A percentile compares a stretch with the other conserved stretches of the same genome.
phyloP scores from a whole-genome alignment of 2,888 invertebrate genomes.

The Cryptophagus acutangulus region DNA sequence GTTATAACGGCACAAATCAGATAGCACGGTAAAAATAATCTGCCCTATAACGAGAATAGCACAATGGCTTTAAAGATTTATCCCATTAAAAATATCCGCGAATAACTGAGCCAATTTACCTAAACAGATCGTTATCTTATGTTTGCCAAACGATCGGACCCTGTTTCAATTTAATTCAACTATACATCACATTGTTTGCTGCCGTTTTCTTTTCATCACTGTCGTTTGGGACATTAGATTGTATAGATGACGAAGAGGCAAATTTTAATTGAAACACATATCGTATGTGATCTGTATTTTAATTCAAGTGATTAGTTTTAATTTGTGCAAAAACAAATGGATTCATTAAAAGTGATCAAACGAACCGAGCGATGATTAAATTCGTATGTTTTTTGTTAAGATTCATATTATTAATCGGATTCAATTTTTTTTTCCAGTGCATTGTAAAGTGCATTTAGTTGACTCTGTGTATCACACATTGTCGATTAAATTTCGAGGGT shows the following conservation, averaged over 20 bases:
- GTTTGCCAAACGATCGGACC: constrained; percentile 34
- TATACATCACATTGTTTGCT: too few species aligned
- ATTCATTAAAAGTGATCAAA: constrained; percentile 37
- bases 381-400: constrained; percentile 1
- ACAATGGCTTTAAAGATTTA: constrained; percentile 45
- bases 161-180: too few species aligned
- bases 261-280: constrained; percentile 7
- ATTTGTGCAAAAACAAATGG: constrained; percentile 38
- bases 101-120: constrained; percentile 47
- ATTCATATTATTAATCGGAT: neutral
- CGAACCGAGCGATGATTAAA: constrained; percentile 24
- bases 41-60: constrained; percentile 40
- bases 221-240: neutral
- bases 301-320: constrained; percentile 37
- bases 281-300: constrained; percentile 27
- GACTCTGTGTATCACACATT: too few species aligned
- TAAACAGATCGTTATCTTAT: constrained; percentile 46
- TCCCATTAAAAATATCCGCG: constrained; percentile 45
- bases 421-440: neutral
- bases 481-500: constrained; percentile 1
- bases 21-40: constrained; percentile 24
- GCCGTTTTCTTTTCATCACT: too few species aligned
- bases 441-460: neutral
- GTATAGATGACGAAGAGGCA: constrained; percentile 9
- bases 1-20: constrained; percentile 17